phyloP scores from a whole-genome alignment of 2,113 vertebrate genomes.

The Lophochroa leadbeateri region DNA sequence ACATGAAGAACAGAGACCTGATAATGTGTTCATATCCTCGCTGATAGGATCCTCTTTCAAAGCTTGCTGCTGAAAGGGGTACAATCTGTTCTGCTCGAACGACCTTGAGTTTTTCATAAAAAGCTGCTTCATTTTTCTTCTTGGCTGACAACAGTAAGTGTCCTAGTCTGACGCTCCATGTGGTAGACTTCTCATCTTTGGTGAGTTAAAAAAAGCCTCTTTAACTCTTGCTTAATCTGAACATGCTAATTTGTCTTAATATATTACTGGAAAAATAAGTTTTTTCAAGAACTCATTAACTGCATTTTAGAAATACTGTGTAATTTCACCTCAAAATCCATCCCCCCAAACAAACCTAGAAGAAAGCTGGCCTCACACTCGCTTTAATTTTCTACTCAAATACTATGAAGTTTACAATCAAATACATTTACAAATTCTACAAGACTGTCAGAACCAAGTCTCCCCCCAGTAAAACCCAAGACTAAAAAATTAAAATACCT shows the following conservation, averaged over 20 bases:
- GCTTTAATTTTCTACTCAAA: background rate
- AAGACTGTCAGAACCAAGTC: background rate
- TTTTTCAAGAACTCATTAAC: background rate
- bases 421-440: background rate
- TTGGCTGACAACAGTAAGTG: slow-evolving; percentile 91
- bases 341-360: background rate
- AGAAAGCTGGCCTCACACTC: background rate
- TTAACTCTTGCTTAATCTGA: background rate
- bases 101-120: slow-evolving; percentile 90
- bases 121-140: slow-evolving; percentile 81
- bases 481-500: background rate
- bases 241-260: background rate
- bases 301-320: background rate
- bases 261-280: background rate
- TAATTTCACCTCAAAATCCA: background rate
- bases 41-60: slow-evolving; percentile 97
- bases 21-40: slow-evolving; percentile 97
- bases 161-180: slow-evolving; percentile 91
- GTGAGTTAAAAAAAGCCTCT: background rate
- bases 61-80: slow-evolving; percentile 97
- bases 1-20: slow-evolving; percentile 76
- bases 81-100: slow-evolving; percentile 94
- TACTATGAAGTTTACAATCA: background rate
- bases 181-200: slow-evolving; percentile 87
- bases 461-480: background rate